Evolutionary conservation across 2,888 invertebrate species (phyloP), one percentile per base, ranked within the genome.

Genomic region (Lasioglossum pauxillum): DNA sequence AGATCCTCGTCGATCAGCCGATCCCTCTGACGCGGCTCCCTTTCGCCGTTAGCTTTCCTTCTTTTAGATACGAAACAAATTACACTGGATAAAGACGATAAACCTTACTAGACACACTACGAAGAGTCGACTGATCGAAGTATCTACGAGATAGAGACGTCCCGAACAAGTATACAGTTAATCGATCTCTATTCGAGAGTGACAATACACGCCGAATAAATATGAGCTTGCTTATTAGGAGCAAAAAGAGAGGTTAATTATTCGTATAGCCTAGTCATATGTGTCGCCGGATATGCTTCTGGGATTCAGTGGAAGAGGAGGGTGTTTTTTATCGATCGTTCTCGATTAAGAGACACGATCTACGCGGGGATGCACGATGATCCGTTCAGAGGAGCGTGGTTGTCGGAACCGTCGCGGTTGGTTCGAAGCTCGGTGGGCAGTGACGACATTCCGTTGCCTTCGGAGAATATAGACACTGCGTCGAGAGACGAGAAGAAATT

Each of bases 281-380:
- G 93, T 93, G 91, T 93, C 91, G 92, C 89, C 91, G 93, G 94
- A 95, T 95, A 94, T 94, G 94, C 94, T 92, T 93, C 86, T 88
- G 90, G 92, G 91, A 90, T 92, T 92, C 41, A 71, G 80, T 44
- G 41, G 46, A 57, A 12, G 57, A 57, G 57, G 57, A n/a, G 53
- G 8, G 7, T 23, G 23, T 7, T 23, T 7, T 23, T 23, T 10
- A 10, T 10, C 0, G 83, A 87, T 81, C 81, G 73, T 81, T 81
- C 27, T 46, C n/a, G 41, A 44, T 73, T 23, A 27, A 19, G 35
- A 67, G 14, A 71, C 71, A 71, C 71, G 44, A 53, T 27, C 16
- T 31, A 14, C 60, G 60, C 2, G 27, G 8, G 49, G 73, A 73
- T 14, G 44, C 4, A 69, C n/a, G 71, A 71, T 41, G 71, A 41